Conservation (phyloP, 1,140 invertebrate genomes). For the Drosophila sechellia region DNA sequence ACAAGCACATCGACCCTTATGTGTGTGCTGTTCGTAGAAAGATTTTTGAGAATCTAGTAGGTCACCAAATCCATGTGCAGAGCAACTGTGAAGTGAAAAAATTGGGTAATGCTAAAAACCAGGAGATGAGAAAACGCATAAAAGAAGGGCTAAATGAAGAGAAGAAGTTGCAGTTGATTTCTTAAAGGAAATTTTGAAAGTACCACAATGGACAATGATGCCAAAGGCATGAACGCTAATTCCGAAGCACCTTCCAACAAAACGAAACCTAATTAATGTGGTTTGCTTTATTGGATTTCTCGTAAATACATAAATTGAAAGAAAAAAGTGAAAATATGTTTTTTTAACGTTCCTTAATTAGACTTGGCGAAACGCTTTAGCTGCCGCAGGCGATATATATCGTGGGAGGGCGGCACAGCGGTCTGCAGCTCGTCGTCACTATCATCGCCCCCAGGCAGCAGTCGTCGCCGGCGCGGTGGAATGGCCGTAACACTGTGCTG, state of each 20-base stretch:
- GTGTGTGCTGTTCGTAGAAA: constrained; percentile 68
- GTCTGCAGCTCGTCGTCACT: constrained; percentile 93
- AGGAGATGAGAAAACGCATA: neutral
- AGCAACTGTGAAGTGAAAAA: constrained; percentile 36
- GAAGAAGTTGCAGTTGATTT: neutral
- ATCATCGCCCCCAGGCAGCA: constrained; percentile 89
- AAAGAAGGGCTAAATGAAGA: neutral
- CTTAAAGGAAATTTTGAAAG: neutral
- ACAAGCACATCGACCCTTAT: constrained; percentile 77
- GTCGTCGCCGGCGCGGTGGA: constrained; percentile 86
- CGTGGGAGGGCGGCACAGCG: constrained; percentile 93
- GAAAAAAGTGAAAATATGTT: constrained; percentile 1
- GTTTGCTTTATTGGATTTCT: constrained; percentile 10
- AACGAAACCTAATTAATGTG: neutral
- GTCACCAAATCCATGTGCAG: constrained; percentile 62
- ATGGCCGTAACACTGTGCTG: constrained; percentile 80
- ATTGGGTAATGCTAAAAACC: neutral
- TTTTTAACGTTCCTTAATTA: constrained; percentile 35
- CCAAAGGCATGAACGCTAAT: neutral
- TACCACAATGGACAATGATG: neutral
- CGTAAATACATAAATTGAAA: constrained; percentile 10
- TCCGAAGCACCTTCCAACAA: neutral
- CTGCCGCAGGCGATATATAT: constrained; percentile 96
- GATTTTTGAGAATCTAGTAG: constrained; percentile 69
- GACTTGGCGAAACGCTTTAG: constrained; percentile 89